These are phyloP conservation scores for Coptodon bakossiorum DNA, from an alignment of 2,113 vertebrate genomes.

Conservation along the genomic window DNA sequence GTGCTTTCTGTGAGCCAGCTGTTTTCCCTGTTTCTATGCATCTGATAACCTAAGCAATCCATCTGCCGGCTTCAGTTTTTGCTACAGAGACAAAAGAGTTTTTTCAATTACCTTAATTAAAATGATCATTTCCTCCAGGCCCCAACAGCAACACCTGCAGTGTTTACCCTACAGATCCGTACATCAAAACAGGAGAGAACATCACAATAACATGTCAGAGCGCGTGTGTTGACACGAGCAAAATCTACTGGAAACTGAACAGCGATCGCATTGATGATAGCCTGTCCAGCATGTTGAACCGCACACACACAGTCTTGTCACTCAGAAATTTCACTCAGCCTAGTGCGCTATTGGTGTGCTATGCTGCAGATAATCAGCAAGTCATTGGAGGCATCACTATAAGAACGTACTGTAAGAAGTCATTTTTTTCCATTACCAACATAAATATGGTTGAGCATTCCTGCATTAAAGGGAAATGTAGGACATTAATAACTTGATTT, in stretches of 20 bases:
- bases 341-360: constrained; percentile 8
- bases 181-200: constrained; percentile 25
- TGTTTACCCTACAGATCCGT: constrained; percentile 24
- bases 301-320: constrained; percentile 6
- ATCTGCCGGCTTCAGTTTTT: background rate
- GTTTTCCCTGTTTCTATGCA: background rate
- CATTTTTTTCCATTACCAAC: background rate
- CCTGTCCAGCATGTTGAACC: background rate
- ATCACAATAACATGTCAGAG: constrained; percentile 2
- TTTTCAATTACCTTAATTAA: background rate
- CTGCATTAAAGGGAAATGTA: background rate
- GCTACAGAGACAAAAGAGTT: background rate
- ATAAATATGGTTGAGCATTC: background rate
- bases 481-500: background rate
- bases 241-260: constrained; percentile 45
- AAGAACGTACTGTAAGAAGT: constrained; percentile 40
- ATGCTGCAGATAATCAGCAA: background rate
- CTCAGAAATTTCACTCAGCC: constrained; percentile 34
- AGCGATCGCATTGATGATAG: background rate
- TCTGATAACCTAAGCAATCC: background rate
- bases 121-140: background rate
- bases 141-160: background rate
- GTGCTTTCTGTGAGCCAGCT: background rate
- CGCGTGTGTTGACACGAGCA: background rate
- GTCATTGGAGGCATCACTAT: constrained; percentile 46